phyloP scores from a whole-genome alignment of 2,113 vertebrate genomes.

The Alces alces region DNA sequence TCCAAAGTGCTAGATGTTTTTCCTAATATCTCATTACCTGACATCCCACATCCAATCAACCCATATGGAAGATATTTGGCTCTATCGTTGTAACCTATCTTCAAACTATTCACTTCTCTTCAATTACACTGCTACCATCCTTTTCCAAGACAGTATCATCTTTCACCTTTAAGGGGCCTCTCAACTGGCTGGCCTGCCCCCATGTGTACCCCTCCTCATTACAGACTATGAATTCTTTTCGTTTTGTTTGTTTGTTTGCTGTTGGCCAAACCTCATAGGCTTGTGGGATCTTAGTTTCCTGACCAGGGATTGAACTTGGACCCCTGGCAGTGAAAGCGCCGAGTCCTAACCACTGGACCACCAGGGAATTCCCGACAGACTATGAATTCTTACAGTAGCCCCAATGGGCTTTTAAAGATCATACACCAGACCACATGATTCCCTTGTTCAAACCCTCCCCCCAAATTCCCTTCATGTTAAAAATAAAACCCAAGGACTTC shows the following conservation, averaged over 20 bases:
- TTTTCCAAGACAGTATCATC: background rate
- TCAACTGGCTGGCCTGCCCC: background rate
- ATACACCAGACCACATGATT: background rate
- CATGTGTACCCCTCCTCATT: background rate
- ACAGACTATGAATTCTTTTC: background rate
- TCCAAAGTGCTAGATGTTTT: background rate
- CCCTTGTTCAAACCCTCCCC: background rate
- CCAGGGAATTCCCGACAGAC: background rate
- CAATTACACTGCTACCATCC: background rate
- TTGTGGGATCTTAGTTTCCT: background rate
- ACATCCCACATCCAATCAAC: background rate
- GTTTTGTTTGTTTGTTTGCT: background rate
- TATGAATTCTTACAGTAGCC: background rate
- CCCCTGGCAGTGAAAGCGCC: fast-evolving
- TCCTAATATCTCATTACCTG: too few species aligned
- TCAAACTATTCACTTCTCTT: background rate
- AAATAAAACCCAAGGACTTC: background rate
- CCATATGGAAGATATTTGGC: background rate
- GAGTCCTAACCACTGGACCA: background rate
- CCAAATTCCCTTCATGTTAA: background rate
- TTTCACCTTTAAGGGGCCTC: background rate
- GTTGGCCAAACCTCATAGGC: background rate
- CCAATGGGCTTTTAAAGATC: background rate
- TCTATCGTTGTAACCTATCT: background rate
- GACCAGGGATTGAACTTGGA: background rate